Conservation (phyloP, 2,113 vertebrate species). For the Malurus cyaneus region DNA sequence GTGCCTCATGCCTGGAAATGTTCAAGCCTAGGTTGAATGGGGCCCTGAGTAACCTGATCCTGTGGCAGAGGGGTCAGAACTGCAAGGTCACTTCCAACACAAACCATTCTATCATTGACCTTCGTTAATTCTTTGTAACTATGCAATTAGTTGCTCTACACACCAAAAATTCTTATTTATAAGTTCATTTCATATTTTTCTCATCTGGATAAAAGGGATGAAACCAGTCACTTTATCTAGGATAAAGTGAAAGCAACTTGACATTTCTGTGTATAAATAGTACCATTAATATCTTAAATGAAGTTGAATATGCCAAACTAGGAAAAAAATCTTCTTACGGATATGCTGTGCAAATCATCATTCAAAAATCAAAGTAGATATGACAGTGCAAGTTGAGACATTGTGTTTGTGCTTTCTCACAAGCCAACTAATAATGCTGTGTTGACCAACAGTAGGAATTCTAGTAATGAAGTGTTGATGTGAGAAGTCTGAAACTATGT, state of each 20-base stretch:
- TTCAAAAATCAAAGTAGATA: neutral
- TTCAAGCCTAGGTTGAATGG: neutral
- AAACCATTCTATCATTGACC: neutral
- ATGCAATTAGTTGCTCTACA: neutral
- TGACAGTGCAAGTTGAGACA: neutral
- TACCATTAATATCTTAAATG: neutral
- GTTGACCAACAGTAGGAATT: neutral
- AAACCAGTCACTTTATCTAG: neutral
- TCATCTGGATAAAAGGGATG: neutral
- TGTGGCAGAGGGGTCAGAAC: neutral
- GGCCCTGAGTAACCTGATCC: neutral
- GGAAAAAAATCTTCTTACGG: neutral
- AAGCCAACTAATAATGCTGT: neutral
- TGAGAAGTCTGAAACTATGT: neutral
- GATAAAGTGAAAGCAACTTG: neutral
- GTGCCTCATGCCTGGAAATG: neutral
- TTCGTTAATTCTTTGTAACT: neutral
- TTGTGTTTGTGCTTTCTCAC: neutral
- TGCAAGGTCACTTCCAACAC: fast-evolving
- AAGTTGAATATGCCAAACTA: neutral
- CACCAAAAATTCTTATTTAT: neutral
- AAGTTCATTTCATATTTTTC: neutral
- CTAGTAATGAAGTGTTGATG: neutral
- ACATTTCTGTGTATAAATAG: neutral
- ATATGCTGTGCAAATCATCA: neutral